Base-by-base conservation (phyloP, 2,797 vertebrate genomes). In the Hirundo rustica region DNA sequence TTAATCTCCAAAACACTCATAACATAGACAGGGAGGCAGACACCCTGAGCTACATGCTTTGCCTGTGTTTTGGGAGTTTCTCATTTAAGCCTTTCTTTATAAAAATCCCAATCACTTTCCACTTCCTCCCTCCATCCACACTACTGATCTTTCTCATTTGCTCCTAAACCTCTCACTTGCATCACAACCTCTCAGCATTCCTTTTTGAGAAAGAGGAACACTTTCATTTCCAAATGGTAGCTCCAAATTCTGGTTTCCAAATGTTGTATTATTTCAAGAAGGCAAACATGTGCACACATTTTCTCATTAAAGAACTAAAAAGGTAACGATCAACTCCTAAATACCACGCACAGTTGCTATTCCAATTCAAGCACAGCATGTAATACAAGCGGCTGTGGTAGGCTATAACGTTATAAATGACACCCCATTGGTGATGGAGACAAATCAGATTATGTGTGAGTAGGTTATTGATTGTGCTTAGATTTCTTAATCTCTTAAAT, bases 401-500 rank as follows among this genome's bases (percentile, higher is more conserved):
- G 34, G 54, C 38, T 58, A 2, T 50, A 58, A 42, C 74, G 55
- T 92, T 93, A 79, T 51, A 85, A 96, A 78, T 61, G 48, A 60
- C 58, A 53, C 75, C 88, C 70, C 30, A 10, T 68, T 55, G 86
- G 84, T 95, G 89, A 68, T 51, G 57, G 84, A 94, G 73, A 92
- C 61, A 86, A 96, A 88, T 90, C 88, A 94, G 78, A 83, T 97
- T 91, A 93, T 38, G 38, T 71, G 36, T 57, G 53, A 82, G 86
- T 48, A 68, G 55, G 71, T 72, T 92, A 96, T 94, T 62, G 93
- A 94, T 94, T 93, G 42, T 34, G 38, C 38, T 93, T 92, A 95
- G 85, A 92, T 95, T 97, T 94, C 88, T 94, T 94, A 93, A 96
- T 75, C 70, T 34, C 54, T 73, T 84, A 76, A 93, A 94, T 92